Base-by-base conservation (phyloP, 2,888 invertebrate genomes). In the Scaptomyza flava region DNA sequence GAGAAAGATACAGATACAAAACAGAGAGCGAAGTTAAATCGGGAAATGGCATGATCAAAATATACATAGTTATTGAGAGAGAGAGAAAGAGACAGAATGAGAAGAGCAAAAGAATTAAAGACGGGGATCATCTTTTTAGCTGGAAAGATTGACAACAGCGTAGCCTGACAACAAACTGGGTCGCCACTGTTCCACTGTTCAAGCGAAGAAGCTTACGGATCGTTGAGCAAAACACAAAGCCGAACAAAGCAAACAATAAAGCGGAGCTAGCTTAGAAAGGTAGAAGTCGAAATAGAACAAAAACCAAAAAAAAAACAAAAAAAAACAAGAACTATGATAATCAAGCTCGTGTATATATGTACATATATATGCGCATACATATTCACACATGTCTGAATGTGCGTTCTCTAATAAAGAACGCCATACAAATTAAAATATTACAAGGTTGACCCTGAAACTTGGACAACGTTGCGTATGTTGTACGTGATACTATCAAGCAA, bases 391-490 rank as follows among this genome's bases (percentile, higher is more conserved):
- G 27, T 7, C 5, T 7, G 6, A 53, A 7, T 50, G 20, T 23
- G 27, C 34, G 45, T 53, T 53, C 41, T 57, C 20, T 38, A 66
- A 67, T 64, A 77, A 79, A 73, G 67, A 81, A 68, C 61, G 57
- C 48, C 48, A 77, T 48, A 68, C 75, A 84, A 87, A 84, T 84
- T 76, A 69, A 87, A 78, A 81, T 82, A 82, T 82, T 82, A 87
- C 81, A 82, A 65, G 70, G 67, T 61, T 87, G 87, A 84, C 81
- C 81, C 68, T 82, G 81, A 87, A 87, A 79, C 60, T 70, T 64
- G 68, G 46, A 43, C 60, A 69, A 58, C 63, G 60, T 34, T 45
- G 68, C 51, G 67, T 47, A 41, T 63, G 43, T 23, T 3, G 3
- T 27, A 27, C 27, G 3, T 27, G 27, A 27, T 27, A 27, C 27